Evolutionary conservation across 2,797 vertebrate genomes (phyloP).

Genomic region (Emys orbicularis): DNA sequence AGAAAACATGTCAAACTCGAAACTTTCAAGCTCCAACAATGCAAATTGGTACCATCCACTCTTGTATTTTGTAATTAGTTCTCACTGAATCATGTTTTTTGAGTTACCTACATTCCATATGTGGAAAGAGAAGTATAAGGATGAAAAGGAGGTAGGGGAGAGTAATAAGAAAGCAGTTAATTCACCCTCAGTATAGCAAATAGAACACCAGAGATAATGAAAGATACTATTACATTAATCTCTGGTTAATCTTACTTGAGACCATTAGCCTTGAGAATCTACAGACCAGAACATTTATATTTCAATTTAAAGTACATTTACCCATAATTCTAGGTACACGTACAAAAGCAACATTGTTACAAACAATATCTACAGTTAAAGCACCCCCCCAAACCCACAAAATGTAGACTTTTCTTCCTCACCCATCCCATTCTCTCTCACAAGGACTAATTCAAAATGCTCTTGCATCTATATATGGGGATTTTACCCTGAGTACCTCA

Average conservation of each 20-base stretch:
- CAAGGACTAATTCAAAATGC: not conserved
- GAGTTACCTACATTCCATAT: slow-evolving; percentile 32
- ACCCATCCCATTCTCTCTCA: not conserved
- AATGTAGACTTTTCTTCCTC: not conserved
- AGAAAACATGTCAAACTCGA: slow-evolving; percentile 50
- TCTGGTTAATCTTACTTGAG: not conserved
- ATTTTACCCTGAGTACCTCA: not conserved
- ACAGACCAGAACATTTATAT: not conserved
- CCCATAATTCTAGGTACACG: accelerated
- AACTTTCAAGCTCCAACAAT: slow-evolving; percentile 28
- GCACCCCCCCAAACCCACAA: not conserved
- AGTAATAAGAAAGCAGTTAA: not conserved
- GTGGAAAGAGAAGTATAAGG: not conserved
- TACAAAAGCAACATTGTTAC: no score
- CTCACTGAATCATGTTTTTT: slow-evolving; percentile 33
- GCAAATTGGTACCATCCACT: slow-evolving; percentile 17
- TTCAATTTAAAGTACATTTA: not conserved
- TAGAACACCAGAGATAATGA: not conserved
- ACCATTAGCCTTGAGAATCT: not conserved
- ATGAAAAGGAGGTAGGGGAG: not conserved
- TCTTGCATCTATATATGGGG: not conserved
- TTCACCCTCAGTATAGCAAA: not conserved
- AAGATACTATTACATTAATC: not conserved
- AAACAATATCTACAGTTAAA: not conserved
- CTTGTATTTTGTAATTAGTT: slow-evolving; percentile 46